A percentile compares a stretch with the other conserved stretches of the same genome.
Evolutionary conservation across 2,797 vertebrate genomes (phyloP).

Genomic region (Platalea minor): DNA sequence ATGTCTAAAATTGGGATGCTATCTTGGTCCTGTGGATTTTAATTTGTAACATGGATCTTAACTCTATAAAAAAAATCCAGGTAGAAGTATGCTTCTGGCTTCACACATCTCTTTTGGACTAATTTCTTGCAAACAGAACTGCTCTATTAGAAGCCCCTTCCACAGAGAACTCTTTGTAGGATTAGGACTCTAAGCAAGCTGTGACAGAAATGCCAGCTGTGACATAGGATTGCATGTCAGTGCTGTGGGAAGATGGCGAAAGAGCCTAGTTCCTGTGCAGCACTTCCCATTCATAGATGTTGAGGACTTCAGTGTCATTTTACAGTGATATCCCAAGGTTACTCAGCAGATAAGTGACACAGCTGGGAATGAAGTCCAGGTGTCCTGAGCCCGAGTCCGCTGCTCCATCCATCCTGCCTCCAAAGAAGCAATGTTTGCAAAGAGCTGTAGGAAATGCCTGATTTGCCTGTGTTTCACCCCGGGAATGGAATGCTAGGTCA

Average conservation of each 20-base stretch:
- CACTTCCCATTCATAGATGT: not conserved
- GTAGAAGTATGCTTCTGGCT: not conserved
- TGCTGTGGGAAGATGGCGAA: not conserved
- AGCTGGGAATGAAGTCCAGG: constrained; percentile 17
- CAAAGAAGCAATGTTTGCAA: not conserved
- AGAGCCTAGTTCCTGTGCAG: not conserved
- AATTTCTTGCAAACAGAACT: not conserved
- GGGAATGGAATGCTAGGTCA: constrained; percentile 13
- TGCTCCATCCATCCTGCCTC: not conserved
- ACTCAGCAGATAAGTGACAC: not conserved
- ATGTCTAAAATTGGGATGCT: not conserved
- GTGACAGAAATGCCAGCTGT: constrained; percentile 51
- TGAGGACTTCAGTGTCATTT: not conserved
- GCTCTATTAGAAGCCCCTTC: not conserved
- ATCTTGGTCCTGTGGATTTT: not conserved
- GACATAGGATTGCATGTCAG: not conserved
- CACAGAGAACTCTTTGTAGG: not conserved
- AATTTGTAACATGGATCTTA: not conserved
- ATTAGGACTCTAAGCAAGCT: not conserved
- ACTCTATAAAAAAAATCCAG: not conserved
- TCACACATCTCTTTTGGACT: not conserved
- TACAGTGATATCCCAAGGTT: not conserved
- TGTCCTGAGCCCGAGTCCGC: not conserved
- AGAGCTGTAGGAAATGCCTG: not conserved
- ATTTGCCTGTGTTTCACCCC: constrained; percentile 1